phyloP scores from a whole-genome alignment of 2,797 vertebrate genomes.

The Hozukius guyotensis region DNA sequence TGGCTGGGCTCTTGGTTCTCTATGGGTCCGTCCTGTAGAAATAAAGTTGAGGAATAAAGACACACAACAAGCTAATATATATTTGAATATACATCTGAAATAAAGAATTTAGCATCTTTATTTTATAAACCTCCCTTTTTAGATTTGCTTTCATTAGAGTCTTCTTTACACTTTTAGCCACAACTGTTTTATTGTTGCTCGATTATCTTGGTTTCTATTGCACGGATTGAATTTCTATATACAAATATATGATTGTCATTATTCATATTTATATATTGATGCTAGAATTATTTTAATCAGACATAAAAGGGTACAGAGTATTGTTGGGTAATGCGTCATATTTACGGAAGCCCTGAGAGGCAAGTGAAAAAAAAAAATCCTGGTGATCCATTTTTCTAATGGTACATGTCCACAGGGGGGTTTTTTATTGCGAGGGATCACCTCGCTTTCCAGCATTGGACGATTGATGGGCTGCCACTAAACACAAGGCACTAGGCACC shows the following conservation, averaged over 20 bases:
- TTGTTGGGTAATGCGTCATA: no score
- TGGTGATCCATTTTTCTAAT: no score
- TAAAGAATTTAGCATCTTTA: background rate
- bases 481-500: no score
- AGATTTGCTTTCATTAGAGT: background rate
- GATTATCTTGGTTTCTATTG: background rate
- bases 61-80: background rate
- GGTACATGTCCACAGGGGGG: no score
- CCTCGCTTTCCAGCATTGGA: no score
- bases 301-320: no score
- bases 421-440: no score
- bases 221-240: background rate
- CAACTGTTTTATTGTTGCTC: background rate
- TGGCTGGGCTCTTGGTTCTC: slow-evolving; percentile 5
- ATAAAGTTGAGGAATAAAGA: background rate
- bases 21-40: background rate
- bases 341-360: no score
- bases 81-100: background rate
- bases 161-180: background rate
- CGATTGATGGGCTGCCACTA: no score
- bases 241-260: background rate
- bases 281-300: background rate
- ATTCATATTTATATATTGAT: background rate
- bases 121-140: background rate
- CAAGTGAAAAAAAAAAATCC: no score